Evolutionary conservation across 92 coral and sea anemone species (phyloP), one percentile per base, ranked within the genome.

Genomic region (Palythoa grandis): DNA sequence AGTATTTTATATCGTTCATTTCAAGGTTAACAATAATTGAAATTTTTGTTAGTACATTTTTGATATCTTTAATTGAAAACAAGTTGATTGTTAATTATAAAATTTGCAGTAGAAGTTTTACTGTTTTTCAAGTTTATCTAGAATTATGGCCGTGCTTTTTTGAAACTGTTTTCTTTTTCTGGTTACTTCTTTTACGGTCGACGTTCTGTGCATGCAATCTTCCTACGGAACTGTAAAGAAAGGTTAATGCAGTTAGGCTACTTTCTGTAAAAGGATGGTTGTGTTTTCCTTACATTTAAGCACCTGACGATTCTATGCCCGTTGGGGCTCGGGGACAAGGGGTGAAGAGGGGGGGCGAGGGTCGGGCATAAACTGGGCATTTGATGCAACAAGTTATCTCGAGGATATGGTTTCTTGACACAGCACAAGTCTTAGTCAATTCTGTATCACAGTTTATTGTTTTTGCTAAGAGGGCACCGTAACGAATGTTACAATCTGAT

Each of bases 201-300:
- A 79, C 72, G 2, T 38, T 61, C 57, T 61, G 72, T 24, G 70
- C 84, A 79, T 79, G 84, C 84, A 71, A 61, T 79, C 84, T 39
- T 79, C 73, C 61, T 38, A 61, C 14, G 17, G 56, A 79, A 79
- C 84, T 79, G 84, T 63, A 17, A 79, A 79, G 69, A 78, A 58
- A 69, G 2, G 73, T 69, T 25, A 43, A 69, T 69, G 43, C 43
- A 69, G n/a, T 69, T 24, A 69, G 43, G 23, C 19, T 65, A 17
- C 70, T 29, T 6, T 12, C 19, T 13, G n/a, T 57, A 19, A 3
- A 69, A 9, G 2, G 29, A 11, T n/a, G 29, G 2, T 7, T 8
- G 10, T n/a, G 11, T 19, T n/a, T 65, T 5, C 11, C 11, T 7
- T 3, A 19, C 2, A 23, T 22, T 11, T 22, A 7, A 65, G 19